Evolutionary conservation across 1,140 invertebrate species (phyloP).

Genomic region (Scaptodrosophila lebanonensis): DNA sequence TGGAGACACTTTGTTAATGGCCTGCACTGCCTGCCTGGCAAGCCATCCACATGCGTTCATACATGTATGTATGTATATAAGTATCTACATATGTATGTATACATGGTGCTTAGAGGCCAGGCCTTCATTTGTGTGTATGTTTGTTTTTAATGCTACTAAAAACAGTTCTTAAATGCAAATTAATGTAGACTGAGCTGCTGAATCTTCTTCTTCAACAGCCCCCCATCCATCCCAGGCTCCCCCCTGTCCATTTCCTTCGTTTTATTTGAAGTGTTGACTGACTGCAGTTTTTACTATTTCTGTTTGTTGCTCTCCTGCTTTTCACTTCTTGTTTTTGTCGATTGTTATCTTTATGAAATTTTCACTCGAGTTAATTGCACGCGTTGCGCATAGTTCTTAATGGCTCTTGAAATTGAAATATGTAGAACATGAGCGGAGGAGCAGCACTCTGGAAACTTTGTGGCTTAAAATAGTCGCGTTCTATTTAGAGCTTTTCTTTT

Average conservation of each 20-base stretch:
- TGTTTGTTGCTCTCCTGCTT: conserved; percentile 44
- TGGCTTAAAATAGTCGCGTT: conserved; percentile 10
- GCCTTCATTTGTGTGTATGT: conserved; percentile 23
- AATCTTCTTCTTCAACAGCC: too few species aligned
- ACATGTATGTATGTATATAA: background rate
- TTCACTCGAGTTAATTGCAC: conserved; percentile 74
- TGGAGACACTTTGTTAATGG: conserved; percentile 75
- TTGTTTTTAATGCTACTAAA: conserved; percentile 73
- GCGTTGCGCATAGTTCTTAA: conserved; percentile 56
- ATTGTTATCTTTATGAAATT: conserved; percentile 75
- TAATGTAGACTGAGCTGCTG: conserved; percentile 51
- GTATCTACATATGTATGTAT: background rate
- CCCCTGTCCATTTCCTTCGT: conserved; percentile 24
- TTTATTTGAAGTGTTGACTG: conserved; percentile 73
- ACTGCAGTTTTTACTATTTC: conserved; percentile 43
- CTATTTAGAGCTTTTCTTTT: too few species aligned
- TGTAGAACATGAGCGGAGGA: background rate
- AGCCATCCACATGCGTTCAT: conserved; percentile 6
- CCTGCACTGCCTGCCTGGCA: conserved; percentile 14
- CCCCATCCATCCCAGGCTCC: too few species aligned
- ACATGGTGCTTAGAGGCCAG: too few species aligned
- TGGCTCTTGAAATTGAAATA: conserved; percentile 71
- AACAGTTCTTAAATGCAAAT: conserved; percentile 74
- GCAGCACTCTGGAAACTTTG: background rate
- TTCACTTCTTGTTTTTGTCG: conserved; percentile 73